Evolutionary conservation across 2,797 vertebrate species (phyloP), one percentile per base, ranked within the genome.

Genomic region (Myotis vivesi): DNA sequence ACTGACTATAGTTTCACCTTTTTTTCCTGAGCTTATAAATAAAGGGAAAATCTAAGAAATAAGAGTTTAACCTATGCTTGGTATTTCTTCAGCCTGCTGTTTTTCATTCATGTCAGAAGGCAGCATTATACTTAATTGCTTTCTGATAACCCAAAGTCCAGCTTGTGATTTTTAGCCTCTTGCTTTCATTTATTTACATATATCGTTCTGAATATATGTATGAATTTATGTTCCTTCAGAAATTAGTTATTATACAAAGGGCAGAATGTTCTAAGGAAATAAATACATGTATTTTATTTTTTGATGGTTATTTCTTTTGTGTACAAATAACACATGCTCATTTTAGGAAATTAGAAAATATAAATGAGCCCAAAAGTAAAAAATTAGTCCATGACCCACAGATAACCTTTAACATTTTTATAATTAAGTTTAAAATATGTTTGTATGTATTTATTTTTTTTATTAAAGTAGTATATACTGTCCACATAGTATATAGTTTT

Each of bases 281-380:
- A 80, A 93, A 83, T 75, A 28, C 22, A 76, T 89, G 0, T 62
- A 53, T 87, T 95, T 89, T 95, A 64, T 77, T 92, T 92, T 79
- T 93, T 77, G 17, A 62, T 33, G 9, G 10, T 64, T 89, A 68
- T 73, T 73, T 91, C 17, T 51, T 73, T 92, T 64, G 16, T 84
- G 57, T 90, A 41, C 6, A 64, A 46, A 2, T 91, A 57, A 51
- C 30, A 36, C 5, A 10, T 28, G 5, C 55, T 90, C 22, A 66
- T 85, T 94, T 87, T 94, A 71, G 33, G 33, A 86, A 94, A 71
- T 75, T 62, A 28, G 2, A 71, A 87, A 80, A 81, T 87, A 72
- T 13, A 76, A 33, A 71, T 82, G 75, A 76, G 19, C 53, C 36
- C 33, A 16, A 92, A 87, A n/a, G 41, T 44, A 82, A 79, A 87